Evolutionary conservation across 2,113 vertebrate genomes (phyloP), one percentile per base, ranked within the genome.

Genomic region (Lycaon pictus): DNA sequence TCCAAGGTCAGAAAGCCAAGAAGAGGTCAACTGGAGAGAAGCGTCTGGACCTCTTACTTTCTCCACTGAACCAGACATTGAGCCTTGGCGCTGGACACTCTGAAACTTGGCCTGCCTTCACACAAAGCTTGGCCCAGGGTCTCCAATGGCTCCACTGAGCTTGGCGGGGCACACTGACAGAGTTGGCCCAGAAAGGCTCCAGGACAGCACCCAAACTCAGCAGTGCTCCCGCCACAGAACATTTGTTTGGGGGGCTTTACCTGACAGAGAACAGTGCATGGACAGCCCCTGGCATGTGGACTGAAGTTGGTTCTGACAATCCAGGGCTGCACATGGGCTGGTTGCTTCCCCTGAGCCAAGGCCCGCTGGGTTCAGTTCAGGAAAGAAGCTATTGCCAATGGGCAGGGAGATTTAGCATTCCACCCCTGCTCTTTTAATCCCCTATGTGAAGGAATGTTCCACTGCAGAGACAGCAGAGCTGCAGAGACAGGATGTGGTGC

Each of bases 401-500:
- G 97, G 69, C 92, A 95, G 90, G 80, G 87, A 95, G 67, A 43
- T 23, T 89, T 29, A 96, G 86, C 95, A 96, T 96, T 88, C 77
- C 58, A 88, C 12, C 32, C 48, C 15, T 43, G 27, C 83, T 93
- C 69, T 97, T 72, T 85, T 90, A 95, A 97, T 97, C 84, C 94
- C 65, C 76, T 95, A 80, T 90, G 92, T 23, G 85, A 35, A 88
- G 87, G 88, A 97, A 97, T 96, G 87, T 95, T 95, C 94, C 88
- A 84, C 62, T 37, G 80, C 48, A 95, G 95, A 95, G 88, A 83
- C 71, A 95, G 81, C 69, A 82, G 84, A 81, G 37, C 65, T 90
- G 55, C 58, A 89, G 95, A 94, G 74, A 96, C 32, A 74, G 56
- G 37, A 60, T 35, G 27, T 32, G 15, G 56, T 82, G 87, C 94